Base-by-base conservation (phyloP, 2,888 invertebrate species). In the Orchesella flavescens region DNA sequence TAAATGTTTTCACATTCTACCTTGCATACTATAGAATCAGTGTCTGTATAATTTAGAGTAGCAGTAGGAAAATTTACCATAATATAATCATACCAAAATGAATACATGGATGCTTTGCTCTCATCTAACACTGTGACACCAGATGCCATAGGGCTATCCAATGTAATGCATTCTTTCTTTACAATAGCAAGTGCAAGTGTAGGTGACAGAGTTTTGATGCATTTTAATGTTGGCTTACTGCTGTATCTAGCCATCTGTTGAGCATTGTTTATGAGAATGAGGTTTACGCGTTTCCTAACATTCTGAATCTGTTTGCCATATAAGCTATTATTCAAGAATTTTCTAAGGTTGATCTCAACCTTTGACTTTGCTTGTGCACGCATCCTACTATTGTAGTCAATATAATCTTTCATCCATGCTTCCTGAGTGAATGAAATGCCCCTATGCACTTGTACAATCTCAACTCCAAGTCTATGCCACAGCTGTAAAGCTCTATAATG, bases 51-150 rank as follows among this genome's bases (percentile, higher is more conserved):
- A 0, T 57, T 1, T 1, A 84, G 55, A 0, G 55, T 17, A 13
- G 15, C 13, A 4, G 19, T 19, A 4, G 34, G 57, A 17, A 49
- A 86, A n/a, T 72, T 19, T 2, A n/a, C 15, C 1, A 49, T 15
- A 1, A 86, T 71, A 43, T 55, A 69, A 0, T 69, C 21, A 43
- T 86, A 86, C 7, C 44, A 80, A 46, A 82, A 85, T 1, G 19
- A 19, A 12, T 68, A 82, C 68, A 84, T 73, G n/a, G 53, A 43
- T 1, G 7, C 17, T 43, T 74, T 79, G 0, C 69, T 53, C 3
- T 74, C 53, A 13, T 84, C 84, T 13, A 86, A 55, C 7, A 72
- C 44, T 13, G 69, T 66, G 0, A 84, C 79, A 4, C 86, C 86
- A 13, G 49, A 15, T 7, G 49, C 72, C 17, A 86, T 77, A 4